These are phyloP conservation scores for Drosophila suzukii DNA, from an alignment of 1,140 invertebrate species.

Conservation along the genomic window DNA sequence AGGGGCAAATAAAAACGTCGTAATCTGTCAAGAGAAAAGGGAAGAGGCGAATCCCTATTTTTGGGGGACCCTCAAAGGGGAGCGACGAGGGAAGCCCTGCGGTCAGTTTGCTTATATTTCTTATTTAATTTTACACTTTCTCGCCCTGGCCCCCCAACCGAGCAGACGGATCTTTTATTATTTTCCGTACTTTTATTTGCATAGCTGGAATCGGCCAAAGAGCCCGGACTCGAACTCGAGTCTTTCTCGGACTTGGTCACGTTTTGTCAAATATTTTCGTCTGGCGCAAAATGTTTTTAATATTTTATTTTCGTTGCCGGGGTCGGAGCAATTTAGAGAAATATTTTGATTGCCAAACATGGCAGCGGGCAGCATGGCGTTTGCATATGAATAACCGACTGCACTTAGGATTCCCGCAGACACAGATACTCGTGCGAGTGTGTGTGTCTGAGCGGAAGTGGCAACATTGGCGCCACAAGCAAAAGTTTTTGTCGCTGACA, in stretches of 20 bases:
- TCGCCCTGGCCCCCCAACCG: conserved; percentile 9
- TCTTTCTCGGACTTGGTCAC: conserved; percentile 54
- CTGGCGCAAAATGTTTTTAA: conserved; percentile 65
- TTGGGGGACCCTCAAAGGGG: not conserved
- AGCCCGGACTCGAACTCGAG: not conserved
- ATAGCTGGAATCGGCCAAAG: conserved; percentile 25
- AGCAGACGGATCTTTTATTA: conserved; percentile 35
- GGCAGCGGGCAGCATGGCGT: conserved; percentile 50
- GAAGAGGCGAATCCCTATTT: conserved; percentile 4
- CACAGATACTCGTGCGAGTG: conserved; percentile 10
- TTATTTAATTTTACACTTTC: conserved; percentile 78
- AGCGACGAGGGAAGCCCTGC: conserved; percentile 29
- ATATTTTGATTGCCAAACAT: conserved; percentile 82
- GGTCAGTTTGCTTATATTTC: conserved; percentile 76
- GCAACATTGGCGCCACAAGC: conserved; percentile 80
- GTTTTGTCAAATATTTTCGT: conserved; percentile 66
- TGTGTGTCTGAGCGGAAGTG: conserved; percentile 72
- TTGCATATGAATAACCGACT: conserved; percentile 81
- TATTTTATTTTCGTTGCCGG: conserved; percentile 67
- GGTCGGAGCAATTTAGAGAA: conserved; percentile 74
- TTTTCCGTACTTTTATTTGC: conserved; percentile 26
- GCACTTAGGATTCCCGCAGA: conserved; percentile 60
- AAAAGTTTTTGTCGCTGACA: conserved; percentile 83
- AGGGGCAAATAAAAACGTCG: conserved; percentile 73
- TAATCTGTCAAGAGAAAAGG: conserved; percentile 42